Base-by-base conservation (phyloP, 2,113 vertebrate species). In the Cyprinodon variegatus region DNA sequence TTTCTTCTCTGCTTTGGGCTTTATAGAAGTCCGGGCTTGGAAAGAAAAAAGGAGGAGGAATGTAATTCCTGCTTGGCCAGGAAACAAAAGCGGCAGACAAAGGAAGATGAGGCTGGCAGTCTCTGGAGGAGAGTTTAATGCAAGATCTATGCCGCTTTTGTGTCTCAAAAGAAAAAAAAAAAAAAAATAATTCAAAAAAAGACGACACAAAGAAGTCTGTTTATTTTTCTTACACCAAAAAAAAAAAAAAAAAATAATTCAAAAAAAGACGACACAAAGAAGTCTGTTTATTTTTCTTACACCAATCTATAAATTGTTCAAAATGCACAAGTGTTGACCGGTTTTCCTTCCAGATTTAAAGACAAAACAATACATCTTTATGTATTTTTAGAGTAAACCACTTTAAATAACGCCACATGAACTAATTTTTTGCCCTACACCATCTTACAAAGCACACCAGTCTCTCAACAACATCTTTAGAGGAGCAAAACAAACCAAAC, bases 11-110 rank as follows among this genome's bases (percentile, higher is more conserved):
- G 78, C 65, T 65, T 88, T 81, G 82, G 82, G 48, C 67, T 84
- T 72, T 68, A 65, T 65, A 84, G 83, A 80, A 76, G 72, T 65
- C 36, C 8, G 61, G 80, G 83, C 72, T 70, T 14, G 8, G 77
- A 72, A 70, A 82, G 81, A 81, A 82, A 84, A 75, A 76, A 74
- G 72, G 71, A 76, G 82, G 76, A 83, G 74, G 84, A 86, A 82
- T 83, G 81, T 74, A 85, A 88, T 86, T 88, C 83, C 78, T 87
- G 79, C 91, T 84, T 92, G 89, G 91, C 78, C 64, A 61, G 38
- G 76, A 89, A 89, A 91, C 90, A 89, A 93, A 75, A 91, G 86
- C 86, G 8, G 62, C 77, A 92, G 88, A 93, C 91, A 92, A 93
- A 86, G 85, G 88, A 85, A 92, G 89, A 89, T 76, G 83, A 85